Evolutionary conservation across 2,888 invertebrate genomes (phyloP).

Genomic region (Danaus chrysippus): DNA sequence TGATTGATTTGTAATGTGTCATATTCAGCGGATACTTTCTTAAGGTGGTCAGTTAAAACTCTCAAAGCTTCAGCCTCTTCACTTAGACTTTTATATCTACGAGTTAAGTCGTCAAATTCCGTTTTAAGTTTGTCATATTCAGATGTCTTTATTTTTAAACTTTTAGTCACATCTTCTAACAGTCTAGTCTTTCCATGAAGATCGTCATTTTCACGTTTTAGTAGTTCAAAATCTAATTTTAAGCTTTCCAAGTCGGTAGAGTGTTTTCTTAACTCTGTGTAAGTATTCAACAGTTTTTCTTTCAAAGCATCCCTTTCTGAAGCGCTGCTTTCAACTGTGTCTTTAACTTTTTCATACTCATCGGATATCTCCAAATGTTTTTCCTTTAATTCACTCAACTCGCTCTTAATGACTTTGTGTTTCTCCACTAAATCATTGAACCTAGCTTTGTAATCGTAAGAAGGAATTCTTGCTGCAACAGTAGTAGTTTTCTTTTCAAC

Average conservation of each 20-base stretch:
- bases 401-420: conserved; percentile 74
- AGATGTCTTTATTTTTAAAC: conserved; percentile 58
- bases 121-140: conserved; percentile 60
- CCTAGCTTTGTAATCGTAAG: conserved; percentile 83
- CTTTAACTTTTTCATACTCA: conserved; percentile 73
- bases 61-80: conserved; percentile 67
- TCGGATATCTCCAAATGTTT: conserved; percentile 73
- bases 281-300: conserved; percentile 55
- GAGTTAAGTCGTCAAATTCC: conserved; percentile 56
- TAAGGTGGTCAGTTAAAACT: conserved; percentile 62
- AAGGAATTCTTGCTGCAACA: conserved; percentile 76
- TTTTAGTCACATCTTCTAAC: conserved; percentile 63
- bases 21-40: conserved; percentile 64
- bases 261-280: conserved; percentile 60
- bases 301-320: conserved; percentile 60
- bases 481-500: conserved; percentile 59
- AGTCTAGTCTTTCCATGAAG: conserved; percentile 61
- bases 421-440: conserved; percentile 80
- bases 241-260: conserved; percentile 55
- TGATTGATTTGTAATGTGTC: conserved; percentile 64
- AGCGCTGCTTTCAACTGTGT: conserved; percentile 51
- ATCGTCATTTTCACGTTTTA: conserved; percentile 66
- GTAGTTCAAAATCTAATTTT: conserved; percentile 64
- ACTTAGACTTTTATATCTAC: conserved; percentile 61
- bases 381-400: conserved; percentile 72